Percentiles rank a stretch among this genome's conserved stretches.
Evolutionary conservation across 2,888 invertebrate genomes (phyloP).

Genomic region (Drosophila aldrichi): DNA sequence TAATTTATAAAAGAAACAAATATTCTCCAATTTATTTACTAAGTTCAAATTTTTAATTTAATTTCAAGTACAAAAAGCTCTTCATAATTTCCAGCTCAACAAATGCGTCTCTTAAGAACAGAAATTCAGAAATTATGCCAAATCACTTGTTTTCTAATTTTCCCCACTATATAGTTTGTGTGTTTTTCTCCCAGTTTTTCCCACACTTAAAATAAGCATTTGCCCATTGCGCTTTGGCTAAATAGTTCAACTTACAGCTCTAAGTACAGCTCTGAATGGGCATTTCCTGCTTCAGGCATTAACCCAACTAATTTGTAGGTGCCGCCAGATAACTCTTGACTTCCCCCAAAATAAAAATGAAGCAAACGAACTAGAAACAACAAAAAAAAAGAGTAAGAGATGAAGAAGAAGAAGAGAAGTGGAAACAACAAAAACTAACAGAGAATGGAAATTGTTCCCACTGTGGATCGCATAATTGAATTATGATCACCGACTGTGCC

Average conservation of each 20-base stretch:
- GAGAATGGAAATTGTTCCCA: constrained; percentile 35
- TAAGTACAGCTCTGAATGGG: constrained; percentile 11
- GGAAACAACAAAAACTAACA: not conserved
- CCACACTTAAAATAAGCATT: constrained; percentile 23
- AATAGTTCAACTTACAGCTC: not conserved
- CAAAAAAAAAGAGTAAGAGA: not conserved
- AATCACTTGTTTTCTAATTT: not conserved
- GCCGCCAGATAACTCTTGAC: constrained; percentile 7
- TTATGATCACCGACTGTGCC: constrained; percentile 74
- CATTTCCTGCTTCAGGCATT: constrained; percentile 24
- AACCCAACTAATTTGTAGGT: constrained; percentile 35
- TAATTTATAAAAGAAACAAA: too few relatives aligned
- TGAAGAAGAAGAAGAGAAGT: not conserved
- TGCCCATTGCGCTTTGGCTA: constrained; percentile 9
- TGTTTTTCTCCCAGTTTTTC: constrained; percentile 12
- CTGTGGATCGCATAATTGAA: constrained; percentile 65
- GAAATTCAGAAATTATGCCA: not conserved
- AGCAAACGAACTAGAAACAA: constrained; percentile 4
- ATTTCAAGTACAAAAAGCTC: not conserved
- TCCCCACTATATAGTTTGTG: not conserved
- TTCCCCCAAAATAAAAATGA: constrained; percentile 2
- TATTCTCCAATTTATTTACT: too few relatives aligned
- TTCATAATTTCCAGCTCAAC: not conserved
- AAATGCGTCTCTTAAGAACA: not conserved
- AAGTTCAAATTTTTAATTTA: too few relatives aligned